Conservation (phyloP, 2,888 invertebrate genomes). For the Cyrtodaria siliqua region DNA sequence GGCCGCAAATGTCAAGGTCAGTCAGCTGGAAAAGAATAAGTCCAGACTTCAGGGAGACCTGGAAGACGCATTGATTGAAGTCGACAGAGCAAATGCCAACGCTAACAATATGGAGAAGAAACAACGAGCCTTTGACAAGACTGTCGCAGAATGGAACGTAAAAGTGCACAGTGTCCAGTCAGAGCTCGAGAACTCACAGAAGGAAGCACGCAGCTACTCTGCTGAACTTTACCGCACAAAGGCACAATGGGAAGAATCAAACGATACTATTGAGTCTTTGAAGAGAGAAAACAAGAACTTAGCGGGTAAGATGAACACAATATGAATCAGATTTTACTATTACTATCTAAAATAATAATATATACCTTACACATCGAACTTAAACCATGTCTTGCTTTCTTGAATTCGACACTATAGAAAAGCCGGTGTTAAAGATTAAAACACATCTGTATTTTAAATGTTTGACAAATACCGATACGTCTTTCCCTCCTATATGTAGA, state of each 20-base stretch:
- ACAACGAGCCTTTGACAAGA: slow-evolving; percentile 99
- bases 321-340: too few species aligned
- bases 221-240: slow-evolving; percentile 99
- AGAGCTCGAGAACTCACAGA: slow-evolving; percentile 99
- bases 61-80: slow-evolving; percentile 98
- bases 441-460: too few species aligned
- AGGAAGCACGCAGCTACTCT: slow-evolving; percentile 99
- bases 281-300: slow-evolving; percentile 99
- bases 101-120: slow-evolving; percentile 99
- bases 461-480: too few species aligned
- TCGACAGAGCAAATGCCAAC: slow-evolving; percentile 90
- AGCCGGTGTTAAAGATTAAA: too few species aligned
- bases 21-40: slow-evolving; percentile 99
- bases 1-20: slow-evolving; percentile 97
- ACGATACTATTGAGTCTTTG: slow-evolving; percentile 98
- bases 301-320: slow-evolving; percentile 88
- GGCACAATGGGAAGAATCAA: slow-evolving; percentile 97
- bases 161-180: slow-evolving; percentile 95
- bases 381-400: too few species aligned
- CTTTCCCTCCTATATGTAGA: slow-evolving; percentile 87
- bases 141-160: slow-evolving; percentile 99
- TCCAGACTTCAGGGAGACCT: slow-evolving; percentile 98
- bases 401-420: too few species aligned
- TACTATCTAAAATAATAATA: too few species aligned
- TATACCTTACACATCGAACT: neutral